Base-by-base conservation (phyloP, 2,113 vertebrate genomes). In the Brachypodius melanocephalos region DNA sequence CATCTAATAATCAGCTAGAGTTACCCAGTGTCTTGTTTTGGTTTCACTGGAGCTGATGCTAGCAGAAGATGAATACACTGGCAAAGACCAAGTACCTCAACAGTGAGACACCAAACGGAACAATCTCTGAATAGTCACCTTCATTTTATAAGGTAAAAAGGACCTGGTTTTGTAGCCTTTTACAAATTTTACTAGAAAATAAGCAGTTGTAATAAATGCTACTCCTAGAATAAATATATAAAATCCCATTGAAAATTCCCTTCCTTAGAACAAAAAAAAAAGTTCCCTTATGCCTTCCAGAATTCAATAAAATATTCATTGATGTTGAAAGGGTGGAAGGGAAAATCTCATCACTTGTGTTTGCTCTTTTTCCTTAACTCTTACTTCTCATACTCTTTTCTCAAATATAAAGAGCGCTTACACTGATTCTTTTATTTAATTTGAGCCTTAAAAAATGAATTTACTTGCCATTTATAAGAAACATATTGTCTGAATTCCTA, bases 221-320 rank as follows among this genome's bases (percentile, higher is more conserved):
- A 69, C 54, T 78, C 12, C 22, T 86, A 88, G 34, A 89, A 94
- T 84, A 92, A 94, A 95, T 85, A 75, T 17, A 65, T 76, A 49
- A 94, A 95, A 76, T 89, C 45, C 57, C 74, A 73, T 7, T 89
- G 78, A 68, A 85, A 88, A 82, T 95, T 91, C n/a, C 12, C 15
- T 82, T 93, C 40, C 66, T 82, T 75, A 88, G 49, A 75, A 91
- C 48, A 62, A 94, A 86, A 89, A 85, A 88, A 81, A 86, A 58
- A 15, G 52, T 68, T 94, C 71, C n/a, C 25, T 94, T 88, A 85
- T 88, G 61, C 57, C 62, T 87, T 88, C 45, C 43, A 91, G 81
- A 89, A 88, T 78, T 67, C 40, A 91, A 94, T 95, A 89, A 91
- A 93, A 94, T 93, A 94, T 94, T 93, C 74, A 93, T 72, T 69